Conservation (phyloP, 2,113 vertebrate genomes). For the Pipra filicauda region DNA sequence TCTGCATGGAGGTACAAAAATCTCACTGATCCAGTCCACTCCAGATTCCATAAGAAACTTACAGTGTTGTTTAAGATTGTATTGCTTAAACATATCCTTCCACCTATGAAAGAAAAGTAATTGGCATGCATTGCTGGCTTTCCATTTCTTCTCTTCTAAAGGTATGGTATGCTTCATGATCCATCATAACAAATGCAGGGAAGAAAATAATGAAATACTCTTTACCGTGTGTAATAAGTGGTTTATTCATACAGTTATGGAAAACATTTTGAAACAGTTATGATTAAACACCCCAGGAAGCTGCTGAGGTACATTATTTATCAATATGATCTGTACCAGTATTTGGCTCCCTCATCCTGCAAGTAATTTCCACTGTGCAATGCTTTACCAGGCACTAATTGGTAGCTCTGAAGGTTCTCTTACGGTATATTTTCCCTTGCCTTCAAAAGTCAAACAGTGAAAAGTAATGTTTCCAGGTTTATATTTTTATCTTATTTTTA, state of each 20-base stretch:
- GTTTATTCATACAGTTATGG: constrained; percentile 31
- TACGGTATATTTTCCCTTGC: constrained; percentile 3
- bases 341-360: background rate
- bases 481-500: constrained; percentile 17
- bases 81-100: background rate
- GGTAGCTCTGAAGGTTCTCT: constrained; percentile 8
- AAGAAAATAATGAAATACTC: constrained; percentile 27
- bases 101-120: background rate
- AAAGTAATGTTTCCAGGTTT: constrained; percentile 5
- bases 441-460: background rate
- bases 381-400: constrained; percentile 43
- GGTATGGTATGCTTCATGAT: background rate
- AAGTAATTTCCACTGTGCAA: constrained; percentile 22
- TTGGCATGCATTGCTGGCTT: background rate
- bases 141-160: background rate
- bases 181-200: background rate
- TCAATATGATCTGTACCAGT: constrained; percentile 23
- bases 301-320: constrained; percentile 33
- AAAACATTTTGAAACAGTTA: constrained; percentile 51
- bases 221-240: constrained; percentile 3
- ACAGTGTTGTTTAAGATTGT: background rate
- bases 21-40: background rate
- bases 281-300: constrained; percentile 43
- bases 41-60: background rate
- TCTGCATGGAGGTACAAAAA: background rate